Percentiles rank a stretch among this genome's conserved stretches.
phyloP scores from a whole-genome alignment of 2,113 vertebrate species.

The Rhynchopsitta pachyrhyncha region DNA sequence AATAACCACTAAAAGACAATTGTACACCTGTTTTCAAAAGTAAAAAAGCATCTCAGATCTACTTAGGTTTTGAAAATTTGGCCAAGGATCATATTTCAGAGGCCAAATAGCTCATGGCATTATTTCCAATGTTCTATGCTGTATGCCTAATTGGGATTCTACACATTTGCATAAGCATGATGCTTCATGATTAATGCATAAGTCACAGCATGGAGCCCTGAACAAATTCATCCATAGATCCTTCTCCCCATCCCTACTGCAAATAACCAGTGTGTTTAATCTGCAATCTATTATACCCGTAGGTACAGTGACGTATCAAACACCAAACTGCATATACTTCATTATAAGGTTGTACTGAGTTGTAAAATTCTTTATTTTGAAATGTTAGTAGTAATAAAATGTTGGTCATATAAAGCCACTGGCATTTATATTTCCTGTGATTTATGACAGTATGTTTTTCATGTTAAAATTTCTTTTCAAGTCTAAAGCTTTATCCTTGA shows the following conservation, averaged over 20 bases:
- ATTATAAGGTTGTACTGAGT: not conserved
- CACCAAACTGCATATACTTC: conserved; percentile 14
- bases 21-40: conserved; percentile 73
- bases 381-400: not conserved
- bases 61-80: conserved; percentile 74
- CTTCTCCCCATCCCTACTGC: not conserved
- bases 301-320: not conserved
- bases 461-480: conserved; percentile 19
- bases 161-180: conserved; percentile 71
- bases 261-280: conserved; percentile 48
- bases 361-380: not conserved
- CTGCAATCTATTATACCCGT: conserved; percentile 13
- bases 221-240: conserved; percentile 49
- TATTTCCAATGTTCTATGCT: conserved; percentile 69
- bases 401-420: not conserved
- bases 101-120: conserved; percentile 65
- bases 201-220: conserved; percentile 58
- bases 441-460: not conserved
- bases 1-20: conserved; percentile 70
- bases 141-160: conserved; percentile 71
- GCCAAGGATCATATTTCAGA: conserved; percentile 69
- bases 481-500: not conserved
- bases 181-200: conserved; percentile 78
- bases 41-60: conserved; percentile 67
- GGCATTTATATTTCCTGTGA: not conserved